Evolutionary conservation across 30 jellyfish, hydroid and myxozoan species (phyloP).

Genomic region (Clytia hemisphaerica): DNA sequence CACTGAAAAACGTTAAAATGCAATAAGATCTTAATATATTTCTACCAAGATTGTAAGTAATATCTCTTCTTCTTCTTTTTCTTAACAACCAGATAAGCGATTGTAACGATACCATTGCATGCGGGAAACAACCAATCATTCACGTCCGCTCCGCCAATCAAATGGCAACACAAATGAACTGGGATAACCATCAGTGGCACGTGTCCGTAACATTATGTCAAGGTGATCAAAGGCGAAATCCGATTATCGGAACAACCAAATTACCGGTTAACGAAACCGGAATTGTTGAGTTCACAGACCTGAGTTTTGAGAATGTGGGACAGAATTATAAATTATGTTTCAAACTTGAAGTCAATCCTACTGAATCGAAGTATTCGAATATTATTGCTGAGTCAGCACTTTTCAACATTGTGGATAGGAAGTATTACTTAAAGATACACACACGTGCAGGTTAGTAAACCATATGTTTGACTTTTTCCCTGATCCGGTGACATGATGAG

Average conservation of each 20-base stretch:
- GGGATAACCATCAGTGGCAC: slow-evolving; percentile 60
- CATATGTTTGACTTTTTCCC: no score
- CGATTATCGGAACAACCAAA: slow-evolving; percentile 43
- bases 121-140: slow-evolving; percentile 73
- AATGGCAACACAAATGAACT: slow-evolving; percentile 55
- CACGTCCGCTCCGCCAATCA: slow-evolving; percentile 62
- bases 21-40: no score
- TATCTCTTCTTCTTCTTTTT: no score
- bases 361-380: slow-evolving; percentile 40
- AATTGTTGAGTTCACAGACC: slow-evolving; percentile 35
- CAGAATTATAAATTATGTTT: slow-evolving; percentile 40
- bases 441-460: no score
- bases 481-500: no score
- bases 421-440: no score
- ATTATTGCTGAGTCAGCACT: slow-evolving; percentile 40
- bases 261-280: slow-evolving; percentile 58
- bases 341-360: slow-evolving; percentile 32
- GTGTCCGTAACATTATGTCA: slow-evolving; percentile 44
- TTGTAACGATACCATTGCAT: slow-evolving; percentile 65
- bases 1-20: no score
- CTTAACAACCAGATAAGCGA: no score
- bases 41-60: no score
- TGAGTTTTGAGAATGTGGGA: slow-evolving; percentile 44
- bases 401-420: no score
- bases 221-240: slow-evolving; percentile 28